Base-by-base conservation (phyloP, 2,888 invertebrate genomes). In the Acholoe squamosa region DNA sequence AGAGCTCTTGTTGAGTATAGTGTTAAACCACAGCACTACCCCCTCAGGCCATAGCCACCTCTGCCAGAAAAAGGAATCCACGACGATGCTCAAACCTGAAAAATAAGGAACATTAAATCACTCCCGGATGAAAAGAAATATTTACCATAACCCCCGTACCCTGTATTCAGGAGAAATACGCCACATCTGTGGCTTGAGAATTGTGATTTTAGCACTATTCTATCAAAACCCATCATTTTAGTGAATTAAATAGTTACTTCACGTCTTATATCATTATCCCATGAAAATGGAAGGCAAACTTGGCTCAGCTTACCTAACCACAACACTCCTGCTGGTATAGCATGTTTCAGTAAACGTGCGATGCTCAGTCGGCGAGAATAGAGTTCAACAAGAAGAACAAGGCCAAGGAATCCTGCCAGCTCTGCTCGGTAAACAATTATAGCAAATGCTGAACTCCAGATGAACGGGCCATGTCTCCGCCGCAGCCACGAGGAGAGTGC, bases 21-120 rank as follows among this genome's bases (percentile, higher is more conserved):
- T 97, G 96, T 99, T 99, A 96, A 98, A 99, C 97, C 98, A 99
- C 92, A 99, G 97, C 0, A 99, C 99, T 96, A 99, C 98, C 22
- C 98, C 99, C 96, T 99, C 99, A 0, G 99, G 99, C 99, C 99
- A 99, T 34, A 99, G 94, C 84, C 93, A 94, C 89, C 98, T 97
- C 91, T 97, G 97, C 99, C 99, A 99, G 96, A 99, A 98, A 94
- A 98, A 96, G 0, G 99, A 98, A 96, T 99, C 99, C 71, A 99
- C 96, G 12, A 96, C 95, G 71, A 99, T 97, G 0, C 84, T 54
- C 14, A 84, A 25, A 10, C 31, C 90, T 90, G 90, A 80, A 90
- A 76, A 16, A 31, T 34, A 33, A 43, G 5, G 43, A 43, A 43
- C 10, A 43, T 43, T 43, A 43, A 43, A 43, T 43, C 5, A 7